Conservation (phyloP, 1,140 invertebrate species). For the Brachionus manjavacas region DNA sequence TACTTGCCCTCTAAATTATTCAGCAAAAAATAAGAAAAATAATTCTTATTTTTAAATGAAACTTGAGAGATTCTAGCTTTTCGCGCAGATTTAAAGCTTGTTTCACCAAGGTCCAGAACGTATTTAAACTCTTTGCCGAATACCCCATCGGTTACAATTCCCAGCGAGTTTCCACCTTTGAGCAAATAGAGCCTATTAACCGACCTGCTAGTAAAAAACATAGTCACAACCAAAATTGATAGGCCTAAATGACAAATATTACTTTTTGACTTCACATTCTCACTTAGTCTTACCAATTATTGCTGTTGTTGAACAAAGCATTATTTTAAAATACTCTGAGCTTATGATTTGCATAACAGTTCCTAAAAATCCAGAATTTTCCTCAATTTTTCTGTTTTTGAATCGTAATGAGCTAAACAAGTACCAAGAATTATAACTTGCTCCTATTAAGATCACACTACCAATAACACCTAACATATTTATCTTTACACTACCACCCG, state of each 20-base stretch:
- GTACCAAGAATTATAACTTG: slow-evolving; percentile 37
- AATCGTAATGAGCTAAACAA: slow-evolving; percentile 4
- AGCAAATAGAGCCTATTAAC: slow-evolving; percentile 27
- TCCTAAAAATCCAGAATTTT: not conserved
- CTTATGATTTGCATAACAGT: slow-evolving; percentile 1
- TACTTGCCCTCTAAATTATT: slow-evolving; percentile 17
- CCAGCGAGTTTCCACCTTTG: not conserved
- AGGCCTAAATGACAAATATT: not conserved
- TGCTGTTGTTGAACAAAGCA: slow-evolving; percentile 4
- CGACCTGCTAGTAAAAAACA: slow-evolving; percentile 27
- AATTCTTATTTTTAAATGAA: slow-evolving; percentile 21
- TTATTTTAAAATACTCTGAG: slow-evolving; percentile 14
- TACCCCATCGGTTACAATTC: slow-evolving; percentile 26
- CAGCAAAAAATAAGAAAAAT: slow-evolving; percentile 33
- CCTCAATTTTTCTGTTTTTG: slow-evolving; percentile 2
- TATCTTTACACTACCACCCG: not conserved
- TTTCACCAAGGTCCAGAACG: not conserved
- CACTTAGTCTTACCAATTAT: not conserved
- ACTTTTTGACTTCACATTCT: not conserved
- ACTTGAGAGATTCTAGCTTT: not conserved
- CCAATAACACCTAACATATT: slow-evolving; percentile 15
- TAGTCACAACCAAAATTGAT: not conserved
- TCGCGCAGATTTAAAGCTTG: not conserved
- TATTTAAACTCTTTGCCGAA: slow-evolving; percentile 27
- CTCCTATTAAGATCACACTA: slow-evolving; percentile 5